phyloP scores from a whole-genome alignment of 2,797 vertebrate genomes.

The Amphiprion clarkii region DNA sequence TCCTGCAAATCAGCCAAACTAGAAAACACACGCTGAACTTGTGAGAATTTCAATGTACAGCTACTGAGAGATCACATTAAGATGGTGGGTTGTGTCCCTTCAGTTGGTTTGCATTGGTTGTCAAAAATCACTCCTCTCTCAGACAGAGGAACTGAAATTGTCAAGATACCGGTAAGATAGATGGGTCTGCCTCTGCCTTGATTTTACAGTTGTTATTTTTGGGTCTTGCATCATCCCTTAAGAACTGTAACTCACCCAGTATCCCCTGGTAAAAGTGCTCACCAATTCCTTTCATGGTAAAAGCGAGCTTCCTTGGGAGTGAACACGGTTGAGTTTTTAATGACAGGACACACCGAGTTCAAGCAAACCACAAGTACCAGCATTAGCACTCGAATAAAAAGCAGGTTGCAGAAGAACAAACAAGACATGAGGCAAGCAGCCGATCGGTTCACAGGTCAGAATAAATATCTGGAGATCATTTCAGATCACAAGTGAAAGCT shows the following conservation, averaged over 20 bases:
- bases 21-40: neutral
- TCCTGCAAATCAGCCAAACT: slow-evolving; percentile 13
- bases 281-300: slow-evolving; percentile 75
- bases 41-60: neutral
- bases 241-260: slow-evolving; percentile 51
- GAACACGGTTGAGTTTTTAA: slow-evolving; percentile 28
- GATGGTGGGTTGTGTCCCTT: neutral
- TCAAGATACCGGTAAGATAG: slow-evolving; percentile 38
- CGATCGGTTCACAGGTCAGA: slow-evolving; percentile 14
- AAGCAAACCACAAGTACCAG: slow-evolving; percentile 17
- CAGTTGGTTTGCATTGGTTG: slow-evolving; percentile 45
- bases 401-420: no score
- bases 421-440: neutral
- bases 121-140: slow-evolving; percentile 22
- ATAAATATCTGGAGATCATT: slow-evolving; percentile 2
- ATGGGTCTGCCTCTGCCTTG: slow-evolving; percentile 49
- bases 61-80: slow-evolving; percentile 4
- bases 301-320: slow-evolving; percentile 44
- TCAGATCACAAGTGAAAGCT: slow-evolving; percentile 9
- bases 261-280: slow-evolving; percentile 48
- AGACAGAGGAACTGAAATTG: slow-evolving; percentile 63
- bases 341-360: slow-evolving; percentile 31
- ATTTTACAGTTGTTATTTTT: slow-evolving; percentile 72
- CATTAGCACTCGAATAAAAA: no score
- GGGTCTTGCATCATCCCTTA: slow-evolving; percentile 69